phyloP scores from a whole-genome alignment of 2,797 vertebrate species.

The Myoxocephalus aenaeus region DNA sequence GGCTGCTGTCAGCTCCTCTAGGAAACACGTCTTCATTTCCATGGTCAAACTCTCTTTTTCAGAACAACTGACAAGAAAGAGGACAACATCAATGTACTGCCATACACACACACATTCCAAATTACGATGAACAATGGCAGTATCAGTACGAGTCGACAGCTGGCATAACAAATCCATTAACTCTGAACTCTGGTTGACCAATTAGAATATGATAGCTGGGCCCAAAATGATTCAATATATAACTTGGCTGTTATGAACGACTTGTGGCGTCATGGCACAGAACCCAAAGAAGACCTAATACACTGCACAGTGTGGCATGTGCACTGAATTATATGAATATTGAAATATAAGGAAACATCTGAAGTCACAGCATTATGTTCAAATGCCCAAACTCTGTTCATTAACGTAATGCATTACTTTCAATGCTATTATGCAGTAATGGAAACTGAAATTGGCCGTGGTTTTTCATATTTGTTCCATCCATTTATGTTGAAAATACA shows the following conservation, averaged over 20 bases:
- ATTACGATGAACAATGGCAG: conserved; percentile 2
- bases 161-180: no score
- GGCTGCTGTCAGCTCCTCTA: conserved; percentile 19
- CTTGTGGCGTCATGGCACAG: conserved; percentile 22
- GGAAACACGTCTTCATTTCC: background rate
- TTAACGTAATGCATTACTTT: background rate
- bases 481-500: background rate
- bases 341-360: conserved; percentile 7
- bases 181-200: conserved; percentile 2
- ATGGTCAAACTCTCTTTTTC: background rate
- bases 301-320: conserved; percentile 5
- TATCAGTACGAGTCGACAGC: no score
- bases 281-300: conserved; percentile 11
- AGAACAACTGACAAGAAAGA: background rate
- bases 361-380: background rate
- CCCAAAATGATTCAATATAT: background rate
- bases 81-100: background rate
- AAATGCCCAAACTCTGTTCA: background rate
- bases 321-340: conserved; percentile 13
- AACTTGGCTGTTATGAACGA: conserved; percentile 21
- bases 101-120: conserved; percentile 5
- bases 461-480: background rate
- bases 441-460: background rate
- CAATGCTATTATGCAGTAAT: background rate
- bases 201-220: background rate